These are phyloP conservation scores for Zaprionus inermis DNA, from an alignment of 1,140 invertebrate species.

Conservation along the genomic window DNA sequence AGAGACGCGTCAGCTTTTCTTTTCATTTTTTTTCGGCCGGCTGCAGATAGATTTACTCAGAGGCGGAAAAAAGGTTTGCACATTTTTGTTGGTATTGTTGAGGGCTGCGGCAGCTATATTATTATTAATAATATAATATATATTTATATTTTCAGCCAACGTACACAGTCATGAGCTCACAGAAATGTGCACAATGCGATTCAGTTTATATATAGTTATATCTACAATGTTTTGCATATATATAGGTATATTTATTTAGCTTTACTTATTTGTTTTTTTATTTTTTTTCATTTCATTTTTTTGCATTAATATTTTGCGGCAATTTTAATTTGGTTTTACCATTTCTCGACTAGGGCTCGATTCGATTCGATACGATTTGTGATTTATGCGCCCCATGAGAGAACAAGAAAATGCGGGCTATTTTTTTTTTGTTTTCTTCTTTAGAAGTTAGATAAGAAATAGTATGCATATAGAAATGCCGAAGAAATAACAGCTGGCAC, in stretches of 20 bases:
- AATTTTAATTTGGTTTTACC: constrained; percentile 4
- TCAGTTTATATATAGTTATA: constrained; percentile 57
- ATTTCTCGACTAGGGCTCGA: not conserved
- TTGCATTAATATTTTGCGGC: constrained; percentile 2
- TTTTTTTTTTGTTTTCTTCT: constrained; percentile 20
- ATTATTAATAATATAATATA: constrained; percentile 56
- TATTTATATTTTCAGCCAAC: constrained; percentile 22
- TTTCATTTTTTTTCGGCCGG: constrained; percentile 6
- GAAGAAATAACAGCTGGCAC: constrained; percentile 13
- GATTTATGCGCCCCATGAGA: constrained; percentile 6
- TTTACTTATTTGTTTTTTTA: constrained; percentile 29
- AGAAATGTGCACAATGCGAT: constrained; percentile 13
- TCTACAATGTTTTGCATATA: constrained; percentile 1
- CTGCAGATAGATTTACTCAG: constrained; percentile 9
- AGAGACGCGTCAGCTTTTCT: constrained; percentile 12
- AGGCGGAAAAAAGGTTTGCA: constrained; percentile 4
- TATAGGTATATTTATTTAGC: constrained; percentile 24
- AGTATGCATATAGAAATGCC: not conserved
- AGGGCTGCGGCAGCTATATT: constrained; percentile 58
- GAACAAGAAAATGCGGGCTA: not conserved
- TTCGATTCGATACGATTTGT: constrained; percentile 14
- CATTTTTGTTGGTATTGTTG: constrained; percentile 17
- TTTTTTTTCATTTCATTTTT: not conserved
- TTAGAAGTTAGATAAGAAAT: not conserved
- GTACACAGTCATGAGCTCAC: not conserved